phyloP scores from a whole-genome alignment of 2,888 invertebrate genomes.

The Tachina lurida region DNA sequence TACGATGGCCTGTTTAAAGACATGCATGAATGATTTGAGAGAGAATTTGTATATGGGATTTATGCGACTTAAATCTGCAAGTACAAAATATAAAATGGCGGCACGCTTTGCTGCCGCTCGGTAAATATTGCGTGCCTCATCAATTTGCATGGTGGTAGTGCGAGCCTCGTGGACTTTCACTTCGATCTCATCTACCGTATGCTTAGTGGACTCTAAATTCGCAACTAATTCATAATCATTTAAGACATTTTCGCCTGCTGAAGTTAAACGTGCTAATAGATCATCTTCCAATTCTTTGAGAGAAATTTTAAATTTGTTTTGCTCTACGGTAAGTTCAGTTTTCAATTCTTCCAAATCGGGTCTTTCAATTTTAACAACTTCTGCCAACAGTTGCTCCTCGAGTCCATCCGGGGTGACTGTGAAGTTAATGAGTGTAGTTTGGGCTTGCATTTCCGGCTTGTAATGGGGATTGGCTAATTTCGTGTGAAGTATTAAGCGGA shows the following conservation, averaged over 20 bases:
- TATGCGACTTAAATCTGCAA: conserved; percentile 95
- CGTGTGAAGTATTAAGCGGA: conserved; percentile 94
- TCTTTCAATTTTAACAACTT: conserved; percentile 96
- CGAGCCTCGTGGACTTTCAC: conserved; percentile 93
- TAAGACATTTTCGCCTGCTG: conserved; percentile 95
- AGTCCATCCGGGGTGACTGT: conserved; percentile 97
- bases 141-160: conserved; percentile 93
- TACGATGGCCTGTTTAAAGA: conserved; percentile 93
- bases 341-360: conserved; percentile 95
- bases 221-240: conserved; percentile 95
- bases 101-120: conserved; percentile 93
- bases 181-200: conserved; percentile 95
- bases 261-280: conserved; percentile 91
- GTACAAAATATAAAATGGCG: conserved; percentile 95
- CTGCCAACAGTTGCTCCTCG: conserved; percentile 97
- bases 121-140: conserved; percentile 95
- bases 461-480: conserved; percentile 98
- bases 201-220: conserved; percentile 96
- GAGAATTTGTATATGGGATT: conserved; percentile 98
- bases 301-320: conserved; percentile 97
- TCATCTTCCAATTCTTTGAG: conserved; percentile 95
- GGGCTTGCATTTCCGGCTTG: conserved; percentile 98
- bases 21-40: conserved; percentile 95
- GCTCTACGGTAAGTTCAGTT: conserved; percentile 93
- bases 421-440: conserved; percentile 97